Conservation (phyloP, 2,113 vertebrate species). For the Lamprologus callipterus region DNA sequence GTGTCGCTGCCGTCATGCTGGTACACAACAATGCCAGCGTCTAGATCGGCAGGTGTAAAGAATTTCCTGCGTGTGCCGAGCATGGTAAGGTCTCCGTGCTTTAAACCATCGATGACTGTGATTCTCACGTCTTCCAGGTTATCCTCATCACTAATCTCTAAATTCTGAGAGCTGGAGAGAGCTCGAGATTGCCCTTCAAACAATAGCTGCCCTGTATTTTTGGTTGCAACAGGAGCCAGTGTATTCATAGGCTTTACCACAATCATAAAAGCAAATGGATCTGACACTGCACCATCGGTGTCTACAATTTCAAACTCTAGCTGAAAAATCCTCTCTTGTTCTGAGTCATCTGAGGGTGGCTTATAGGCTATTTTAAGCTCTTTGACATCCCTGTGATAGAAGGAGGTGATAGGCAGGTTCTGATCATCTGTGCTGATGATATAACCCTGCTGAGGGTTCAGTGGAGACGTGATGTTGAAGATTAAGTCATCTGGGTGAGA, state of each 20-base stretch:
- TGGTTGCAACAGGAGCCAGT: slow-evolving; percentile 71
- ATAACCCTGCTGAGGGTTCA: slow-evolving; percentile 81
- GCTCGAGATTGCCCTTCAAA: slow-evolving; percentile 77
- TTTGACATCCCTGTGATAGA: slow-evolving; percentile 77
- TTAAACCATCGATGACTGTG: slow-evolving; percentile 66
- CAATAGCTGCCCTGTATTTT: slow-evolving; percentile 72
- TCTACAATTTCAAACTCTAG: slow-evolving; percentile 77
- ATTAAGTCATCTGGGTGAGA: slow-evolving; percentile 79
- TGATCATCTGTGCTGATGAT: slow-evolving; percentile 78
- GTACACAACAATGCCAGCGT: slow-evolving; percentile 71
- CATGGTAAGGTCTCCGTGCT: slow-evolving; percentile 66
- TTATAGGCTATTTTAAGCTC: slow-evolving; percentile 80
- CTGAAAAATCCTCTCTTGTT: slow-evolving; percentile 72
- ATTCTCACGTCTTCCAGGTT: slow-evolving; percentile 73
- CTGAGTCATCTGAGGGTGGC: slow-evolving; percentile 65
- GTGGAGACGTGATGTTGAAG: slow-evolving; percentile 87
- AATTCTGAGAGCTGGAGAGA: slow-evolving; percentile 65
- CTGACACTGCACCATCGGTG: slow-evolving; percentile 68
- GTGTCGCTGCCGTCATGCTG: slow-evolving; percentile 78
- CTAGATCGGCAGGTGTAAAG: slow-evolving; percentile 71
- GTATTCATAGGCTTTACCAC: slow-evolving; percentile 78
- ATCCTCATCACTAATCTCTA: slow-evolving; percentile 76
- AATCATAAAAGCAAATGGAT: slow-evolving; percentile 77
- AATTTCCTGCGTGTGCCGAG: slow-evolving; percentile 54
- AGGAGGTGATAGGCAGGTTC: slow-evolving; percentile 74